Evolutionary conservation across 2,113 vertebrate genomes (phyloP), one percentile per base, ranked within the genome.

Genomic region (Gopherus flavomarginatus): DNA sequence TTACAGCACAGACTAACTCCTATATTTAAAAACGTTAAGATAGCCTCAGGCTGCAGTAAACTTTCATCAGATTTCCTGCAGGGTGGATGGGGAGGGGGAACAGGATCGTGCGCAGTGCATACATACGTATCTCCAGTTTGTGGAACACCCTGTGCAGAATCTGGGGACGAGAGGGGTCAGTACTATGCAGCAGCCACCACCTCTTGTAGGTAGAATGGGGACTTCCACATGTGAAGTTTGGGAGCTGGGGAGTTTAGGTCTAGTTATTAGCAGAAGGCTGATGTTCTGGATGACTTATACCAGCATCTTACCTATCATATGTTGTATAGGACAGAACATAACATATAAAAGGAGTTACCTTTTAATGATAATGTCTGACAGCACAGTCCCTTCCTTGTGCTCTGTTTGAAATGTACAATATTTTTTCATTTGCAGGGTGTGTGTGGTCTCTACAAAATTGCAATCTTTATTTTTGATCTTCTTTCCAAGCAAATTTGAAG

Each of bases 31-130:
- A 95, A 29, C 50, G 35, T 22, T 1, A 27, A 24, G 0, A 0
- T 50, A 5, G 26, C 47, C 3, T 10, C 0, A 0, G 91, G 31
- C 54, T 35, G 59, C 69, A 29, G 87, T 88, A 93, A 87, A 72
- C 42, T 93, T 87, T 93, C 80, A 52, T 54, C 56, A 78, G 87
- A 14, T 81, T 72, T 90, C 77, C 78, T 0, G 0, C 44, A 31
- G n/a, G 27, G 35, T 0, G 2, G 0, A 0, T 3, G 16, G 4
- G 42, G 75, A 29, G 38, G 42, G n/a, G 72, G 24, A 9, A 9
- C 42, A 44, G 72, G n/a, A 26, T 44, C 42, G 16, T 0, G 1
- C 5, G 29, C 54, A 88, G 44, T 0, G 0, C 2, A 0, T 6
- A 2, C 21, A 8, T 11, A 17, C 2, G 0, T 35, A 3, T 29